These are phyloP conservation scores for Troides aeacus DNA, from an alignment of 2,888 invertebrate genomes.

Conservation along the genomic window DNA sequence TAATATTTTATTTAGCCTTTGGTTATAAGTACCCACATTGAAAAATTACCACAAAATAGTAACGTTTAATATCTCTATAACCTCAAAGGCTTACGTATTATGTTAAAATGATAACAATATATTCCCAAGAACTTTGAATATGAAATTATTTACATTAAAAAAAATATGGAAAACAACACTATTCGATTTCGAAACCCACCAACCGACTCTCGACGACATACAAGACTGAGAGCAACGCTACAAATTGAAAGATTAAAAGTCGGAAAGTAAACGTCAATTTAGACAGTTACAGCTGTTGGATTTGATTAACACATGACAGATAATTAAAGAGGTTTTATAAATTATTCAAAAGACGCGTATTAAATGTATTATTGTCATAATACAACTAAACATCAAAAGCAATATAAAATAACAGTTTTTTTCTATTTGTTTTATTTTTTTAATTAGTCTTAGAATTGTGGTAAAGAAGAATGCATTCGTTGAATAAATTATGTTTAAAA, in stretches of 20 bases:
- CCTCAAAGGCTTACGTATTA: background rate
- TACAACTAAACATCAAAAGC: background rate
- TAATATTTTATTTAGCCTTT: constrained; percentile 5
- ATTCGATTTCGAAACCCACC: constrained; percentile 16
- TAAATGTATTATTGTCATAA: background rate
- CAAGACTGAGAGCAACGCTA: constrained; percentile 6
- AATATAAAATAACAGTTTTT: too few relatives aligned
- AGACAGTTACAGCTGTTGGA: constrained; percentile 11
- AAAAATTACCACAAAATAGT: constrained; percentile 1
- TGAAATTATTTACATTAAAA: background rate
- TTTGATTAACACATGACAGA: constrained; percentile 20
- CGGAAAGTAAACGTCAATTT: constrained; percentile 14
- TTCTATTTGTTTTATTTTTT: too few relatives aligned
- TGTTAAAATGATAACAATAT: background rate
- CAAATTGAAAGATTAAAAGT: constrained; percentile 12
- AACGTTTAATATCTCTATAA: background rate
- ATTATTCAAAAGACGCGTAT: background rate
- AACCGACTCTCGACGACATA: constrained; percentile 8
- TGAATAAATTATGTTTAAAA: too few relatives aligned
- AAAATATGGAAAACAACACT: constrained; percentile 3
- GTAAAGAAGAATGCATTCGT: too few relatives aligned
- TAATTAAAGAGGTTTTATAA: constrained; percentile 20
- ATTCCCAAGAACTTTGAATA: background rate
- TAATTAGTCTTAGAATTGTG: too few relatives aligned
- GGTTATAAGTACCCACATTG: constrained; percentile 20